Evolutionary conservation across 1,140 invertebrate species (phyloP).

Genomic region (Fopius arisanus): DNA sequence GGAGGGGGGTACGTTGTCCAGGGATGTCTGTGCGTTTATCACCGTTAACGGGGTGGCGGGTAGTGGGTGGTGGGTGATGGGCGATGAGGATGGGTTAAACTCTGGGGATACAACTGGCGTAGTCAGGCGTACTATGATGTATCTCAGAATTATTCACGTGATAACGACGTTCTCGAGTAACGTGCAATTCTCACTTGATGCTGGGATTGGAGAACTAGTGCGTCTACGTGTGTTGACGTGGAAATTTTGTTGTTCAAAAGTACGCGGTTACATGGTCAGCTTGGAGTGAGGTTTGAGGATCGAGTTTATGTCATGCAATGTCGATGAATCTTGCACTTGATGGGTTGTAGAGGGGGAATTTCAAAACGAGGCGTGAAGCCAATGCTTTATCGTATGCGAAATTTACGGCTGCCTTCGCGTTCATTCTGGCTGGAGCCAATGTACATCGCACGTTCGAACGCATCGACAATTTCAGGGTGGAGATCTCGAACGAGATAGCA

Average conservation of each 20-base stretch:
- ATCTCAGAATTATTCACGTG: conserved; percentile 13
- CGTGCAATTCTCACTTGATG: not conserved
- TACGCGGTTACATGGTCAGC: not conserved
- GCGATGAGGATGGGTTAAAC: not conserved
- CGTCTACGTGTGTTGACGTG: not conserved
- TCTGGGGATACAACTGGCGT: conserved; percentile 1
- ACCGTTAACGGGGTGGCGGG: not conserved
- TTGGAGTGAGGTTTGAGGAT: not conserved
- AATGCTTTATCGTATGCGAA: not conserved
- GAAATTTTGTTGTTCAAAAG: not conserved
- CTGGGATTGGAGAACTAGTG: not conserved
- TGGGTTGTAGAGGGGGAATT: not conserved
- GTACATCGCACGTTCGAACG: not conserved
- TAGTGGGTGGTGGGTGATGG: not conserved
- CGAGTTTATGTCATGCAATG: not conserved
- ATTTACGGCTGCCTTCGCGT: not conserved
- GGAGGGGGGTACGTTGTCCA: not conserved
- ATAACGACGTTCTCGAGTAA: not conserved
- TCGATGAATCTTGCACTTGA: not conserved
- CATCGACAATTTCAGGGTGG: not conserved
- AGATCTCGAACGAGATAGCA: not conserved
- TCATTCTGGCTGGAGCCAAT: not conserved
- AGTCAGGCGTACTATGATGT: conserved; percentile 3
- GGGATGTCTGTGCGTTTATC: not conserved
- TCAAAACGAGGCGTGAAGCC: not conserved